Evolutionary conservation across 2,113 vertebrate species (phyloP), one percentile per base, ranked within the genome.

Genomic region (Pithys albifrons): DNA sequence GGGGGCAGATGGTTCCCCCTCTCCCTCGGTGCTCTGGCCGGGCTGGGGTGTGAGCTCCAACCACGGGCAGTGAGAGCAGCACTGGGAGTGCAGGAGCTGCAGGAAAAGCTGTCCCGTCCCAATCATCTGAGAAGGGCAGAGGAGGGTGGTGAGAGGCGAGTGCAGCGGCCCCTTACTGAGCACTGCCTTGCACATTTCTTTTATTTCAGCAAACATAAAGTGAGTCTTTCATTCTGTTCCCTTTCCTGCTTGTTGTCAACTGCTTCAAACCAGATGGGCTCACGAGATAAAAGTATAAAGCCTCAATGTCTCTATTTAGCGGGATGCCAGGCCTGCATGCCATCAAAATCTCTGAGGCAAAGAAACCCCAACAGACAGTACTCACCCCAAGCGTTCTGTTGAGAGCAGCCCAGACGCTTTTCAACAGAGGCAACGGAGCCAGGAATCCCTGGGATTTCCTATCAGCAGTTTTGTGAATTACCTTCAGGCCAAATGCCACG

Each of bases 241-340:
- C 93, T 97, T 97, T 98, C 97, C 98, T 98, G 98, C 98, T 97
- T 97, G 91, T 95, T 95, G 96, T 95, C 97, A 97, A 95, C 95
- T 98, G 89, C 98, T 98, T 98, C 93, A 98, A 97, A 98, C 88
- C 96, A 98, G 98, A 98, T 98, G 97, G 97, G 96, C 95, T 96
- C 97, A 85, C 79, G 95, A 98, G 98, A 98, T 97, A 96, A 97
- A 91, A 87, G 93, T 96, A 93, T 92, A 96, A 96, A 97, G 97
- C 96, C 96, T 94, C 88, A 87, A 96, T 91, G 93, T 97, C 96
- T 94, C 96, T 86, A 88, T 94, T 95, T 92, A 85, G 93, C 77
- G 49, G 96, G 97, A 98, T 97, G 98, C 96, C 94, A 95, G 75
- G 97, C 88, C 92, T 90, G 89, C 79, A 90, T 92, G 95, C 92